Evolutionary conservation across 2,797 vertebrate genomes (phyloP), one percentile per base, ranked within the genome.

Genomic region (Triplophysa yarkandensis): DNA sequence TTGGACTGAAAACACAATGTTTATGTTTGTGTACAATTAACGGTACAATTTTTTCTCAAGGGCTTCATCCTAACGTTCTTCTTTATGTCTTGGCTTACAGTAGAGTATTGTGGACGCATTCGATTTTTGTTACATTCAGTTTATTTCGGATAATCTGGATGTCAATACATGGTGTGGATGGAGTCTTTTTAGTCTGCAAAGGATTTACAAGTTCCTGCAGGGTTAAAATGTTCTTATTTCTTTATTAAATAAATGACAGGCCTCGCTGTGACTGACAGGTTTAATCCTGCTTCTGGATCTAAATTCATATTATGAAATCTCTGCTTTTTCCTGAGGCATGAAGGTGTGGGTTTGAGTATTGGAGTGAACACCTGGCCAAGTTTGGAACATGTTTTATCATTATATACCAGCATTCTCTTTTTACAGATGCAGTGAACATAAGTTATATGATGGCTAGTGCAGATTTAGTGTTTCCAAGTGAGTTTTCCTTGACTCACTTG

Each of bases 241-340:
- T 13, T 43, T 41, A 41, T 3, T 28, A n/a, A 62, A 17, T 14
- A 39, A 54, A 43, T 64, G 0, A 4, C 23, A 55, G 6, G n/a
- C 0, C 11, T 10, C 43, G 46, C 48, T 1, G 2, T 52, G 48
- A 52, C 48, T 25, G 21, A 25, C 77, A 25, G 43, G 71, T 70
- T 52, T 39, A 14, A n/a, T 52, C 66, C 2, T 76, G 66, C 66
- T 57, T 68, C 16, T 54, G 27, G 61, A 36, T 17, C 43, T 72
- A 68, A 68, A 68, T 57, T 36, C 8, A 25, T 46, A 52, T 58
- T 48, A 41, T 57, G 52, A 19, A 21, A 67, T 58, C 19, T 19
- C 23, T 58, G 48, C 52, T 54, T 63, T 52, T 34, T 13, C 75
- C 67, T 78, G 57, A 69, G 50, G 64, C 27, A 1, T 65, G 68